phyloP scores from a whole-genome alignment of 2,797 vertebrate species.

The Tragopan temminckii region DNA sequence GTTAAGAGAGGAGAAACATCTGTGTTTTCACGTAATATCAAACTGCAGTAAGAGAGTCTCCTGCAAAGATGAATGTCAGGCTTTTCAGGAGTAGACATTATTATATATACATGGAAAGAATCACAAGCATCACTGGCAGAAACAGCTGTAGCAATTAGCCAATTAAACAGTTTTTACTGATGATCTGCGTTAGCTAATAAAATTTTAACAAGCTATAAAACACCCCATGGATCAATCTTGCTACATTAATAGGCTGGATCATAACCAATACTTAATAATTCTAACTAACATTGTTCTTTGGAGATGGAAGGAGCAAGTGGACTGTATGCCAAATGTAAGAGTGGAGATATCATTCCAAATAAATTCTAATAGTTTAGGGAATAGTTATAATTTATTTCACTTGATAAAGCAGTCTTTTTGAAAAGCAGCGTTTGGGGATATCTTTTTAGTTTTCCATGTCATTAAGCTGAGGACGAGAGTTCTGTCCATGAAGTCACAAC shows the following conservation, averaged over 20 bases:
- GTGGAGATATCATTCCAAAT: not conserved
- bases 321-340: not conserved
- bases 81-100: not conserved
- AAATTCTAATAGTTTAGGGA: not conserved
- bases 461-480: not conserved
- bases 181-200: constrained; percentile 68
- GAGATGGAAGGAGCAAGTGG: not conserved
- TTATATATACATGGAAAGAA: not conserved
- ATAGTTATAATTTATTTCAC: constrained; percentile 1
- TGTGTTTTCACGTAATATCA: not conserved
- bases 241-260: constrained; percentile 56
- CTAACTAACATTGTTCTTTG: constrained; percentile 32
- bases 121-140: not conserved
- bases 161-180: constrained; percentile 63
- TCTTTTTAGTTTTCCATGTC: not conserved
- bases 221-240: constrained; percentile 40
- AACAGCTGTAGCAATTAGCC: constrained; percentile 66
- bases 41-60: not conserved
- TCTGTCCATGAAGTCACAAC: not conserved
- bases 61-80: not conserved
- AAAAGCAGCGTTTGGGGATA: not conserved
- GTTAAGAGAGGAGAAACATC: not conserved
- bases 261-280: constrained; percentile 38
- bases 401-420: constrained; percentile 6
- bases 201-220: constrained; percentile 55